Evolutionary conservation across 2,113 vertebrate genomes (phyloP).

Genomic region (Microtus ochrogaster): DNA sequence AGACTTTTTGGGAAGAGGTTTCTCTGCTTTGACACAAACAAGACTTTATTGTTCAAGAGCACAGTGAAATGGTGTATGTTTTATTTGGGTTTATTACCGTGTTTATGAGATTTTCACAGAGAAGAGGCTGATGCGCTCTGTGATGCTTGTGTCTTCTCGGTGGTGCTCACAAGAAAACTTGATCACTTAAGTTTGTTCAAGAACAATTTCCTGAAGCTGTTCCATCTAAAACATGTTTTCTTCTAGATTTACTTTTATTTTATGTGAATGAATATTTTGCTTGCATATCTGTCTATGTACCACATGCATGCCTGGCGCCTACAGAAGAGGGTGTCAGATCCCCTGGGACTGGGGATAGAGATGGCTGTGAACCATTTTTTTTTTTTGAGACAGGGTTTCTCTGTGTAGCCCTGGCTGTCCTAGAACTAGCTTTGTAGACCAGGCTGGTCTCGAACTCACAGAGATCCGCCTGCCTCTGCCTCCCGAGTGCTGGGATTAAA

Average conservation of each 20-base stretch:
- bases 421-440: neutral
- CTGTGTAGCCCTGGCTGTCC: neutral
- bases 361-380: neutral
- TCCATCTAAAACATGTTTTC: slow-evolving; percentile 27
- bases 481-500: neutral
- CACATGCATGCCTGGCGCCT: neutral
- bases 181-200: neutral
- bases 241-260: neutral
- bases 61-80: neutral
- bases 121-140: neutral
- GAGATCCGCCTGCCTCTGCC: neutral
- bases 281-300: neutral
- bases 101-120: slow-evolving; percentile 4
- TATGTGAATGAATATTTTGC: neutral
- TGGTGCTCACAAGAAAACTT: neutral
- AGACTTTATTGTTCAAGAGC: neutral
- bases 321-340: neutral
- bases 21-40: neutral
- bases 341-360: neutral
- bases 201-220: neutral
- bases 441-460: neutral
- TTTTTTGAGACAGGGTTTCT: neutral
- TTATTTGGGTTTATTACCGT: slow-evolving; percentile 26
- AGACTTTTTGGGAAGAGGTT: neutral
- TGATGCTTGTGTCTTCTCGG: neutral